Base-by-base conservation (phyloP, 2,113 vertebrate genomes). In the Anolis sagrei region DNA sequence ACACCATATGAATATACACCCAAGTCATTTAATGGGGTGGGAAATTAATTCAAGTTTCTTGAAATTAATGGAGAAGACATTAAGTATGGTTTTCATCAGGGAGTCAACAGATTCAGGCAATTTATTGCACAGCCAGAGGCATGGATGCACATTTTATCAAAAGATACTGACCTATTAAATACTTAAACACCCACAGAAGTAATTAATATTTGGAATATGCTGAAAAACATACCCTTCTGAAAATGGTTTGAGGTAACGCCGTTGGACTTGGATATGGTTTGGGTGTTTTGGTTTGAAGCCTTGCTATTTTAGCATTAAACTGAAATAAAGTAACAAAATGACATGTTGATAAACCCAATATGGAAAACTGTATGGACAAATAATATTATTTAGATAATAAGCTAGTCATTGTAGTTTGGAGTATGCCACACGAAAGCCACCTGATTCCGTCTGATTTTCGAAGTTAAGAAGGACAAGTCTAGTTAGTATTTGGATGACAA, bases 231-330 rank as follows among this genome's bases (percentile, higher is more conserved):
- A 99, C 98, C 97, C 97, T 97, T 96, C 97, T 97, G 91, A 97
- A 99, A 94, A 99, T 96, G 72, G 95, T 98, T 73, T 97, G 97
- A 39, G 97, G 96, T n/a, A 97, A 91, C 21, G 90, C 89, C 79
- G 89, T 90, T 61, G 97, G 90, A 2, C 95, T 93, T 9, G 94
- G 90, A 89, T 97, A 96, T 13, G 88, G 90, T 91, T 94, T 95
- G 88, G 92, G 87, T 85, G 95, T 89, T 82, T 95, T 95, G 61
- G 93, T 97, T 93, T 98, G 97, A 88, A 96, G 90, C 95, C 95
- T 97, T 91, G 97, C 96, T 86, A 99, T 93, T 91, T 97, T 99
- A 14, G 97, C 95, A 85, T 97, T 97, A 95, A 98, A 98, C 98
- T 99, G 94, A 90, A 95, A 87, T 48, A 93, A 93, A 54, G 58